A percentile compares a stretch with the other conserved stretches of the same genome.
Evolutionary conservation across 2,113 vertebrate species (phyloP).

Genomic region (Ancistrus triradiatus): DNA sequence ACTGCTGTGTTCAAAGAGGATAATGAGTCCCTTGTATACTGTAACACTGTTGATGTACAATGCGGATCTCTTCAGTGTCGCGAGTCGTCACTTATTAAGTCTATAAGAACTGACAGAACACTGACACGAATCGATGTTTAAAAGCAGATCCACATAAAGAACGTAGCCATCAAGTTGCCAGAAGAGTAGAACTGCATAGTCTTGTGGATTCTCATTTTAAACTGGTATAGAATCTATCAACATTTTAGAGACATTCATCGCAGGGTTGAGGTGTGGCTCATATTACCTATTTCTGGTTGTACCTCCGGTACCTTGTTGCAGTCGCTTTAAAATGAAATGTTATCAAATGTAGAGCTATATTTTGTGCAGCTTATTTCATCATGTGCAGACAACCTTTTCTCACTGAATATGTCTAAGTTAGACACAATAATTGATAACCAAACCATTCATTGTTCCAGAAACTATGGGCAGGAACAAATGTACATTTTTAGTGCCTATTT

Average conservation of each 20-base stretch:
- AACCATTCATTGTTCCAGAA: no score
- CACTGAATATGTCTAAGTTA: no score
- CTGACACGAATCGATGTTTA: background rate
- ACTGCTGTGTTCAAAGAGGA: background rate
- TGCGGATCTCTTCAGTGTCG: no score
- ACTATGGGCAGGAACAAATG: no score
- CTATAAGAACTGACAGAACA: background rate
- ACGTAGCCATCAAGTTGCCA: background rate
- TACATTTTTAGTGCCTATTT: background rate
- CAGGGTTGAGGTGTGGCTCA: background rate
- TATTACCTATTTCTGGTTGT: background rate
- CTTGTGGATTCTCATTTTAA: no score
- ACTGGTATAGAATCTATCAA: no score
- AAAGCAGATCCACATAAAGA: background rate
- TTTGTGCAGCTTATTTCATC: background rate
- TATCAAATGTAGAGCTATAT: no score
- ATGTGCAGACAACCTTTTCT: background rate
- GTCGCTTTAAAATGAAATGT: background rate
- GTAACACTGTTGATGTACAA: no score
- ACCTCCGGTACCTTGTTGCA: slow-evolving; percentile 16
- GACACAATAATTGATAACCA: no score
- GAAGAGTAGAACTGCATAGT: background rate
- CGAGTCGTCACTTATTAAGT: no score
- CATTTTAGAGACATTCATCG: background rate
- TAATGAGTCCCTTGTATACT: no score